A percentile compares a stretch with the other conserved stretches of the same genome.
Conservation (phyloP, 2,888 invertebrate genomes). For the Plutella xylostella region DNA sequence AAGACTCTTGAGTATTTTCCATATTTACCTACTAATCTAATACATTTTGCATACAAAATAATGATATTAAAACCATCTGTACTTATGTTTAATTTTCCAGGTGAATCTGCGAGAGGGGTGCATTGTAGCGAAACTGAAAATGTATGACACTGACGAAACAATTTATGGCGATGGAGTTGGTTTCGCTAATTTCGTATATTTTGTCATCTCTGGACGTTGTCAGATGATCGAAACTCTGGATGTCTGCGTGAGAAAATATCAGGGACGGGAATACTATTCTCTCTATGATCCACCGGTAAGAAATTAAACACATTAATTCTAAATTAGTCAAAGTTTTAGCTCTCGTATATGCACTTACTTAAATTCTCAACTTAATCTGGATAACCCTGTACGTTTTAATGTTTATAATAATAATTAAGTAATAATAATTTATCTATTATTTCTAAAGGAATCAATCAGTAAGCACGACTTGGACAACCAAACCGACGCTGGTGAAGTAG, state of each 20-base stretch:
- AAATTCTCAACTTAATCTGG: neutral
- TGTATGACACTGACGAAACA: slow-evolving; percentile 65
- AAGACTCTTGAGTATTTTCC: too few relatives aligned
- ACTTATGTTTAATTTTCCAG: slow-evolving; percentile 25
- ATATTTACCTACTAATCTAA: neutral
- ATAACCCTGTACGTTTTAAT: neutral
- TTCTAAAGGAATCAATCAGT: too few relatives aligned
- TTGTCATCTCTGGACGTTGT: slow-evolving; percentile 70
- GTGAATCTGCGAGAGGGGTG: slow-evolving; percentile 73
- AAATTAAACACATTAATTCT: neutral
- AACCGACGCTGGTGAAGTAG: too few relatives aligned
- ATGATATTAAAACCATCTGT: neutral
- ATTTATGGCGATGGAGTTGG: slow-evolving; percentile 65
- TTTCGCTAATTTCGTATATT: slow-evolving; percentile 61
- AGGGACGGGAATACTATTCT: slow-evolving; percentile 12
- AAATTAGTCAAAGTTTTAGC: neutral
- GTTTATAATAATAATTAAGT: neutral
- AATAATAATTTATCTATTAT: neutral
- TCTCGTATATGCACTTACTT: neutral
- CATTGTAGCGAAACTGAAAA: slow-evolving; percentile 72
- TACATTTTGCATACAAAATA: neutral
- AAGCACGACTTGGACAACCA: neutral
- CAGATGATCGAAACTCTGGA: slow-evolving; percentile 71
- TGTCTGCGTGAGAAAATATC: slow-evolving; percentile 37
- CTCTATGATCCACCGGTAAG: slow-evolving; percentile 1